Evolutionary conservation across 2,797 vertebrate species (phyloP).

Genomic region (Sebastes oblongus): DNA sequence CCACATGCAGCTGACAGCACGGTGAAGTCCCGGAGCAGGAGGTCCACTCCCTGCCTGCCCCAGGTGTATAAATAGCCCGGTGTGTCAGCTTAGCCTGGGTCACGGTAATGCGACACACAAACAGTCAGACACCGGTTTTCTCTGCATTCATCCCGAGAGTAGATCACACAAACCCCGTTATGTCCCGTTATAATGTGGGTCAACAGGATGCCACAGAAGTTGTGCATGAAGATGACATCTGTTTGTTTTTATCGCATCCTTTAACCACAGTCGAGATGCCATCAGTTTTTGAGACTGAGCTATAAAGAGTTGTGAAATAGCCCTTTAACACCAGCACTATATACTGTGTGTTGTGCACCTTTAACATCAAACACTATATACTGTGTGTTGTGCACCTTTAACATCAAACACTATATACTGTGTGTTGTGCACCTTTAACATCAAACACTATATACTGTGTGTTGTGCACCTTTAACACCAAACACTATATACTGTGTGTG

Average conservation of each 20-base stretch:
- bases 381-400: neutral
- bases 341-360: neutral
- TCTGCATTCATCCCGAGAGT: neutral
- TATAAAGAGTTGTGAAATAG: neutral
- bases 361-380: neutral
- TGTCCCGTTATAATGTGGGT: constrained; percentile 32
- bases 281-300: neutral
- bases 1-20: constrained; percentile 68
- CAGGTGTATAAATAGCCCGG: constrained; percentile 75
- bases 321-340: neutral
- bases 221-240: constrained; percentile 48
- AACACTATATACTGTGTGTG: neutral
- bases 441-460: neutral
- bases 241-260: constrained; percentile 31
- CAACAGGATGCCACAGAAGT: constrained; percentile 45
- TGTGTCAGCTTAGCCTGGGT: constrained; percentile 64
- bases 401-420: too few relatives aligned
- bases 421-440: neutral
- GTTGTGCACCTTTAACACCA: too few relatives aligned
- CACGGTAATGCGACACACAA: constrained; percentile 71
- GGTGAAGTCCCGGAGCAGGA: constrained; percentile 75
- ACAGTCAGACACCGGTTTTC: neutral
- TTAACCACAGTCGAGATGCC: neutral
- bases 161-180: neutral
- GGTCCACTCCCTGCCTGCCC: constrained; percentile 56